phyloP scores from a whole-genome alignment of 1,140 invertebrate species.

The Notospermus geniculatus region DNA sequence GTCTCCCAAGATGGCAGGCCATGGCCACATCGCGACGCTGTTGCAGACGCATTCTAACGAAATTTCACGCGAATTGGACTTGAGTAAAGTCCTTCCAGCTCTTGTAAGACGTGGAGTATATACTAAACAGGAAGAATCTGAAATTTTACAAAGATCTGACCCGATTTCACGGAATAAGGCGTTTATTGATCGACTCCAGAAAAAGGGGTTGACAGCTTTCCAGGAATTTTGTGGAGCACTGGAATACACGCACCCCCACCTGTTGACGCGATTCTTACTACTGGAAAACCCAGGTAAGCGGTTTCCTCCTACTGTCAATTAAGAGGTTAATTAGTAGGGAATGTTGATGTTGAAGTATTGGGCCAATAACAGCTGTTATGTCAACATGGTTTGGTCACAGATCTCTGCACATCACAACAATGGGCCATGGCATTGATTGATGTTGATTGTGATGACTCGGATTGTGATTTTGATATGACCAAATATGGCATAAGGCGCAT shows the following conservation, averaged over 20 bases:
- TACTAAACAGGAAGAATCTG: slow-evolving; percentile 32
- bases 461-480: no score
- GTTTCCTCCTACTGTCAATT: no score
- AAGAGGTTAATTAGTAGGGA: slow-evolving; percentile 1
- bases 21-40: no score
- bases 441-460: no score
- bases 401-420: no score
- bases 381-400: no score
- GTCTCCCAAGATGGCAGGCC: no score
- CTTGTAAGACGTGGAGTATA: slow-evolving; percentile 36
- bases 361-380: no score
- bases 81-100: slow-evolving; percentile 34
- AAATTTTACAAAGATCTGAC: slow-evolving; percentile 25
- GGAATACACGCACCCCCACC: slow-evolving; percentile 34
- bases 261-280: slow-evolving; percentile 38
- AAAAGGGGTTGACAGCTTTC: slow-evolving; percentile 39
- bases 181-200: slow-evolving; percentile 39
- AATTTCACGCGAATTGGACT: slow-evolving; percentile 33
- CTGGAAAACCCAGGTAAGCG: slow-evolving; percentile 39
- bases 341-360: neutral
- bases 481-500: no score
- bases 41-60: no score
- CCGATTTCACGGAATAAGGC: slow-evolving; percentile 27
- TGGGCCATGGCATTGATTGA: no score
- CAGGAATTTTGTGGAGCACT: slow-evolving; percentile 40